Base-by-base conservation (phyloP, 2,888 invertebrate species). In the Hypolimnas misippus region DNA sequence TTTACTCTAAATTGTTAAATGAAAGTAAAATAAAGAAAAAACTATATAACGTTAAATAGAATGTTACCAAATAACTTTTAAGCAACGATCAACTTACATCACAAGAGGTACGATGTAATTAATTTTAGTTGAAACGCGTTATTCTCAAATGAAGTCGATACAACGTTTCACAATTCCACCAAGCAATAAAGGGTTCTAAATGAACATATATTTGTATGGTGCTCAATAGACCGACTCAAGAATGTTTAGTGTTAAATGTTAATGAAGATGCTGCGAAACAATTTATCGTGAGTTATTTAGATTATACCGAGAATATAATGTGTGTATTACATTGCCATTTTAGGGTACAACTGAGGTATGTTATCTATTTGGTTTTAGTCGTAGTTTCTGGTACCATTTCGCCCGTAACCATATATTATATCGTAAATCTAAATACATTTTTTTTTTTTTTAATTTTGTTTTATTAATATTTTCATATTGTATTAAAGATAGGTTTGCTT, bases 61-160 rank as follows among this genome's bases (percentile, higher is more conserved):
- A 42, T 42, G 7, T 17, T 17, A 17, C 8, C 10, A 17, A 42
- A 10, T 17, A 42, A 7, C 10, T 8, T 42, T 8, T 2, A 10
- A 17, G 10, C 42, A 1, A 8, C 16, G 17, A 33, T 29, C 33
- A 33, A 12, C 1, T 33, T 8, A 21, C 12, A 25, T 6, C 21
- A 46, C 1, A 5, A 6, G 0, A 16, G 16, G 17, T 12, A 17
- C 40, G 12, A 40, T 33, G 44, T 44, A 59, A 44, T 44, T 19
- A 53, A 44, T 44, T 38, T 17, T 25, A 12, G 16, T 53, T 4
- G 25, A 35, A 52, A 16, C n/a, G 21, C 10, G 10, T 25, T 21
- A 44, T 16, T 44, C 44, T 16, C 8, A 57, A 55, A 50, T 57
- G 42, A 31, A 65, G 52, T 53, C 56, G 52, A 52, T 42, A 58